Evolutionary conservation across 2,888 invertebrate genomes (phyloP).

Genomic region (Trichopoda pennipes): DNA sequence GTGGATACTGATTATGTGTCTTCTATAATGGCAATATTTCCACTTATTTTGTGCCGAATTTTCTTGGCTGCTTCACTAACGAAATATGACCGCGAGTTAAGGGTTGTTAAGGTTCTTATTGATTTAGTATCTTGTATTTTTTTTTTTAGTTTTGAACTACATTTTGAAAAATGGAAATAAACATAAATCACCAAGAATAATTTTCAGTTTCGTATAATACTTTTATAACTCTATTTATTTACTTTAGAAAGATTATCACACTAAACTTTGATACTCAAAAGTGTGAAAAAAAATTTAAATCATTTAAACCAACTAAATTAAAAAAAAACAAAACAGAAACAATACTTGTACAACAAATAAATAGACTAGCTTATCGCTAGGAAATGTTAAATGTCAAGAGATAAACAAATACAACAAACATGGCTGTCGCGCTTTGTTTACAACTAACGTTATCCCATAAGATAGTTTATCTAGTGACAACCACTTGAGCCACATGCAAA

Average conservation of each 20-base stretch:
- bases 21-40: no score
- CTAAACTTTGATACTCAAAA: background rate
- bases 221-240: background rate
- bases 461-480: background rate
- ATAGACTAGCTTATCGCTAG: background rate
- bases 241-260: background rate
- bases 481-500: background rate
- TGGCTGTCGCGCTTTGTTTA: background rate
- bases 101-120: no score
- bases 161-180: no score
- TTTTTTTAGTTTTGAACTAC: no score
- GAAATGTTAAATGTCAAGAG: background rate
- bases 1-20: no score
- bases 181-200: no score
- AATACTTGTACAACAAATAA: background rate
- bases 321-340: background rate
- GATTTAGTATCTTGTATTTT: no score
- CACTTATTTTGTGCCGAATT: no score
- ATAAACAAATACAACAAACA: background rate
- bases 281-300: background rate
- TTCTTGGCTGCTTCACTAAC: no score
- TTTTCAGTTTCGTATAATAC: background rate
- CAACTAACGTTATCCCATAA: background rate
- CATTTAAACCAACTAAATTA: background rate
- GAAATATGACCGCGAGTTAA: no score